These are phyloP conservation scores for Crypturellus undulatus DNA, from an alignment of 2,113 vertebrate species.

Conservation along the genomic window DNA sequence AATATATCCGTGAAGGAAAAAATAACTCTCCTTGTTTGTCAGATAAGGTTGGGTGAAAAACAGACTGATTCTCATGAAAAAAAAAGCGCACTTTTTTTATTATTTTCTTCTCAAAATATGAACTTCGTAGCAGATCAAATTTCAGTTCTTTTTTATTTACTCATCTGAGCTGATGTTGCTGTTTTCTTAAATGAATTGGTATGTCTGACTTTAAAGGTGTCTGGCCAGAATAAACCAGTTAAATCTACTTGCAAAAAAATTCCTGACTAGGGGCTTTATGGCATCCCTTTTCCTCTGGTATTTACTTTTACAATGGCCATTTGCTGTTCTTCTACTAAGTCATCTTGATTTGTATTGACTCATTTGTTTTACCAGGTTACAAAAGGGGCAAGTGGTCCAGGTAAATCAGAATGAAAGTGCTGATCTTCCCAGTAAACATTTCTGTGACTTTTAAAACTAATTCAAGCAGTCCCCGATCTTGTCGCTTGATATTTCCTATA, in stretches of 20 bases:
- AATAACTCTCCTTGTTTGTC: not conserved
- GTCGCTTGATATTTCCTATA: not conserved
- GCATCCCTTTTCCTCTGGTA: not conserved
- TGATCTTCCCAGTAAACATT: not conserved
- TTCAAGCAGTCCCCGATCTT: not conserved
- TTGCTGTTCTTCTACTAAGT: slow-evolving; percentile 42
- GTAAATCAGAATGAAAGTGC: not conserved
- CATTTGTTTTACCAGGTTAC: slow-evolving; percentile 39
- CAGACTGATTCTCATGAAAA: not conserved
- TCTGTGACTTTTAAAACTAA: not conserved
- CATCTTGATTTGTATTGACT: slow-evolving; percentile 31
- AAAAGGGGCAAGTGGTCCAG: not conserved
- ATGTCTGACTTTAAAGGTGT: not conserved
- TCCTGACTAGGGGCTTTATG: not conserved
- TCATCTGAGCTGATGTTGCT: not conserved
- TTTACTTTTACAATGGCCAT: slow-evolving; percentile 61
- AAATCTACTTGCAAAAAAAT: not conserved
- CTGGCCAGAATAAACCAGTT: slow-evolving; percentile 7
- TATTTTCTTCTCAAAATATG: not conserved
- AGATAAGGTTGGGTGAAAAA: not conserved
- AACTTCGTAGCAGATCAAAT: not conserved
- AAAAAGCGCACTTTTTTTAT: not conserved
- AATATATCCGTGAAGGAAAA: not conserved
- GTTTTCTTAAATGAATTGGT: not conserved
- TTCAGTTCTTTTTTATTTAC: not conserved